Evolutionary conservation across 2,113 vertebrate species (phyloP), one percentile per base, ranked within the genome.

Genomic region (Rhinolophus ferrumequinum): DNA sequence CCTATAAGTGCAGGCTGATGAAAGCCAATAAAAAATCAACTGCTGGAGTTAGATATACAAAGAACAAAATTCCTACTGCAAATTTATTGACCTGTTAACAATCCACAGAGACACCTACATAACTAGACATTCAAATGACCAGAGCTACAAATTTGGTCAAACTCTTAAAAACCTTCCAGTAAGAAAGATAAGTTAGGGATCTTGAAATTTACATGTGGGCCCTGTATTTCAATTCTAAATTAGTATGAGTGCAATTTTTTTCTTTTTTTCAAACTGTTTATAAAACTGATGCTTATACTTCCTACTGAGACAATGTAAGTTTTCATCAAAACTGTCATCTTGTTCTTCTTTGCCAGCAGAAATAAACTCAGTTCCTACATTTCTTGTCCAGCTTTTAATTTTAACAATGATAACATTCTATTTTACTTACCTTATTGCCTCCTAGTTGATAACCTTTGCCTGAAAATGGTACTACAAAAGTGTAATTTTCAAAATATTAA

Each of bases 401-500:
- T 95, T 90, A 95, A 52, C 30, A 96, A 69, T 52, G 21, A 69
- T 72, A 87, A 64, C 5, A 50, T 84, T 93, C n/a, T 62, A 24
- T 89, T 88, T 76, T 81, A 50, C 9, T 81, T 30, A 41, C 28
- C 16, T 50, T 62, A 60, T 70, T 83, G n/a, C 41, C 52, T 87
- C 54, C 30, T 87, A 28, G 21, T 82, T 97, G 83, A 82, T 73
- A 88, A 73, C 3, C 16, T 85, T 87, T 91, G 30, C 50, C 90
- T 95, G 56, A 73, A 96, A 83, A 83, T 5, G 16, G 16, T 84
- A 54, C 4, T 72, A 75, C 30, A 24, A 81, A 75, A 44, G 66
- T 44, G 41, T 50, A 81, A 89, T 89, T 92, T 96, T 81, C 28
- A 89, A 91, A 94, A 88, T 81, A 64, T 85, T 92, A 66, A 85